Evolutionary conservation across 23 tunicate species (phyloP).

Genomic region (Styela plicata): DNA sequence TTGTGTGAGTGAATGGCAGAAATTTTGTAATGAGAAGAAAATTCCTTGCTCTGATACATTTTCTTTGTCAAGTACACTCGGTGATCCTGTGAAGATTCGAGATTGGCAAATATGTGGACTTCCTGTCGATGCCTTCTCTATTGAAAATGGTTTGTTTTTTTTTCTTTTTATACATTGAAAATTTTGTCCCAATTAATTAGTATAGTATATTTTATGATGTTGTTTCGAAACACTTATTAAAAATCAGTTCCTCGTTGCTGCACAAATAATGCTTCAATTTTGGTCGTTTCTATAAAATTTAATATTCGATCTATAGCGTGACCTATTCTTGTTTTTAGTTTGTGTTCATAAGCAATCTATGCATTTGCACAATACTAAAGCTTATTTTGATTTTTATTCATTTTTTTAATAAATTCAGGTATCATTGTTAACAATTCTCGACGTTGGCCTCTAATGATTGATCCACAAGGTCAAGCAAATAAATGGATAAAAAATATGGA

Average conservation of each 20-base stretch:
- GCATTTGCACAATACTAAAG: too few relatives aligned
- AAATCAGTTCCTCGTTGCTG: not conserved
- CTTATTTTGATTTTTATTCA: not conserved
- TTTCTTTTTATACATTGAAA: too few relatives aligned
- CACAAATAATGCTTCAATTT: too few relatives aligned
- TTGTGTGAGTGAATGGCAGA: constrained; percentile 76
- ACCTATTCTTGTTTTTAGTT: too few relatives aligned
- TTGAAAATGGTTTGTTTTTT: constrained; percentile 68
- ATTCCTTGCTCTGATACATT: constrained; percentile 79
- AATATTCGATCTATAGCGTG: too few relatives aligned
- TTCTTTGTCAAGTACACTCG: constrained; percentile 68
- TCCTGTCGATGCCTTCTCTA: constrained; percentile 91
- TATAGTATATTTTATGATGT: too few relatives aligned
- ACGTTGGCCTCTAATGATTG: constrained; percentile 99
- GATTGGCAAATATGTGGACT: constrained; percentile 95
- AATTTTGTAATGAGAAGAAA: constrained; percentile 43
- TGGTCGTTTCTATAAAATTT: too few relatives aligned
- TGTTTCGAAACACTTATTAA: not conserved
- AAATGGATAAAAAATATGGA: constrained; percentile 99
- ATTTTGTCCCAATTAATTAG: too few relatives aligned
- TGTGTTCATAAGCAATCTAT: too few relatives aligned
- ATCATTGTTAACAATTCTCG: constrained; percentile 81
- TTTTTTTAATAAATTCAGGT: constrained; percentile 53
- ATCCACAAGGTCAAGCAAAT: constrained; percentile 97
- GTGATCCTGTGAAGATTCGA: constrained; percentile 95